Conservation (phyloP, 2,888 invertebrate genomes). For the Tinea pellionella region DNA sequence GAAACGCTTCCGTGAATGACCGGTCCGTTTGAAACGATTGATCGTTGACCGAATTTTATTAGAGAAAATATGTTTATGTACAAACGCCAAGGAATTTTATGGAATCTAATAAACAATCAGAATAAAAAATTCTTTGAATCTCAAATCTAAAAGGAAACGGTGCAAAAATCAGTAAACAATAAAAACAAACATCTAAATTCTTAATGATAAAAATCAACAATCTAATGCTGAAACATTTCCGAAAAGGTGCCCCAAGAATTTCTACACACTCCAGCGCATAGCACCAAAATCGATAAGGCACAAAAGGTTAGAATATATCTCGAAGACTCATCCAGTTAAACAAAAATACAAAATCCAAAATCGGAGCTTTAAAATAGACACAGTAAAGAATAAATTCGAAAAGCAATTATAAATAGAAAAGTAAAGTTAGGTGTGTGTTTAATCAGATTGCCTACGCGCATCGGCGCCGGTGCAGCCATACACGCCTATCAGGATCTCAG, state of each 20-base stretch:
- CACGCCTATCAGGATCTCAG: constrained; percentile 15
- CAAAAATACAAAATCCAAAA: background rate
- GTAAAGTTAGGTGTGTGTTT: background rate
- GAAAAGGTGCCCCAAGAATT: constrained; percentile 9
- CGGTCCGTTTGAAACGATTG: constrained; percentile 3
- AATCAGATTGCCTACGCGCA: constrained; percentile 17
- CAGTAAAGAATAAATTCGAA: background rate
- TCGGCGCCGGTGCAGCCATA: constrained; percentile 20
- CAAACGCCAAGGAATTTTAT: background rate
- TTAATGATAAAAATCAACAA: constrained; percentile 7
- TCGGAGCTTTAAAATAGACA: background rate
- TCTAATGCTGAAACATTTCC: constrained; percentile 10
- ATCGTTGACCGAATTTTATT: background rate
- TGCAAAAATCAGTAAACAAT: background rate
- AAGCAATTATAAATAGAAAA: background rate
- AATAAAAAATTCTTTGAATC: too few relatives aligned
- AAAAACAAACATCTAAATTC: background rate
- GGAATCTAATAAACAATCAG: background rate
- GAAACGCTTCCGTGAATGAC: constrained; percentile 8
- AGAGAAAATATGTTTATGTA: background rate
- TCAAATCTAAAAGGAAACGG: too few relatives aligned
- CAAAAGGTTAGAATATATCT: constrained; percentile 7
- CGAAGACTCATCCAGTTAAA: background rate
- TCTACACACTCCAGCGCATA: constrained; percentile 7
- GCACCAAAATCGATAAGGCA: constrained; percentile 12